A percentile compares a stretch with the other conserved stretches of the same genome.
Evolutionary conservation across 2,113 vertebrate genomes (phyloP).

Genomic region (Eonycteris spelaea): DNA sequence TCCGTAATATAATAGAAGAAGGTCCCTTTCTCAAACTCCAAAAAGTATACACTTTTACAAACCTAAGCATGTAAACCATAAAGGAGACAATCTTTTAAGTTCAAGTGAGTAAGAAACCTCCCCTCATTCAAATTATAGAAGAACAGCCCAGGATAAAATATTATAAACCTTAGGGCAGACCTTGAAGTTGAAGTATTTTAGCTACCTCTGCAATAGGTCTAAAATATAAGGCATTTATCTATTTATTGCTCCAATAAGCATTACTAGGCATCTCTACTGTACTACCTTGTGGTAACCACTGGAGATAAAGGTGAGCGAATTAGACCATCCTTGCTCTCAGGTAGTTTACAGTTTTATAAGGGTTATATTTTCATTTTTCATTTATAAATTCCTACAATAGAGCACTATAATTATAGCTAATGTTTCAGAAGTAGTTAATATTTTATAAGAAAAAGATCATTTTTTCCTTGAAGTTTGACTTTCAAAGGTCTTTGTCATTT

Average conservation of each 20-base stretch:
- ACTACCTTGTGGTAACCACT: not conserved
- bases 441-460: slow-evolving; percentile 35
- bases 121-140: not conserved
- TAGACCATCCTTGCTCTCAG: not conserved
- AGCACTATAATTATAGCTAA: not conserved
- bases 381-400: not conserved
- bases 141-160: not conserved
- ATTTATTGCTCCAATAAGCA: not conserved
- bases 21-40: not conserved
- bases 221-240: not conserved
- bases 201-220: not conserved
- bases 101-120: not conserved
- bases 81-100: not conserved
- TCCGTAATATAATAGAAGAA: not conserved
- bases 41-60: not conserved
- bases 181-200: slow-evolving; percentile 7
- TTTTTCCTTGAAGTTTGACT: slow-evolving; percentile 14
- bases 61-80: not conserved
- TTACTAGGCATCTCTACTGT: not conserved
- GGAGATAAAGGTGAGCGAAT: not conserved
- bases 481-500: slow-evolving; percentile 53
- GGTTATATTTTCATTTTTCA: not conserved
- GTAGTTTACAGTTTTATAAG: not conserved
- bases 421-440: slow-evolving; percentile 25
- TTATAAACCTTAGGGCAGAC: not conserved